A percentile compares a stretch with the other conserved stretches of the same genome.
Evolutionary conservation across 1,140 invertebrate species (phyloP).

Genomic region (Tenebrio molitor): DNA sequence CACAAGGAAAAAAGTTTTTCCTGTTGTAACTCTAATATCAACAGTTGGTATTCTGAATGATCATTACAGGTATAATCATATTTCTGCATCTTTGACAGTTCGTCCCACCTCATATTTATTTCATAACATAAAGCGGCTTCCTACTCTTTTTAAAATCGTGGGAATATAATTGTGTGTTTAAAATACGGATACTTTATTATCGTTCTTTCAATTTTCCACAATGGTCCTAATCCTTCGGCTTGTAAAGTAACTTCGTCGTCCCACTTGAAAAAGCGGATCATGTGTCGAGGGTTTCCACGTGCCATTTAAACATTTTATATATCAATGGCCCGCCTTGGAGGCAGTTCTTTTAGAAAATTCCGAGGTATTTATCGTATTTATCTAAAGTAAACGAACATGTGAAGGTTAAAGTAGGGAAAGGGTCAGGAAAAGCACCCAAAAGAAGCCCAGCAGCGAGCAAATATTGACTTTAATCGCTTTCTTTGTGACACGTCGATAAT

Average conservation of each 20-base stretch:
- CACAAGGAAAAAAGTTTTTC: constrained; percentile 9
- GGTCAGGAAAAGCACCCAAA: constrained; percentile 36
- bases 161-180: constrained; percentile 19
- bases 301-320: constrained; percentile 26
- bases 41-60: not conserved
- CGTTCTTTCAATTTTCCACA: too few species aligned
- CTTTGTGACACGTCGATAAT: constrained; percentile 46
- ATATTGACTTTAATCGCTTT: constrained; percentile 47
- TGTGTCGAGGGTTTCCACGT: not conserved
- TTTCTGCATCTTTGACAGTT: constrained; percentile 4
- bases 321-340: constrained; percentile 16
- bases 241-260: too few species aligned
- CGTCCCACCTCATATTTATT: not conserved
- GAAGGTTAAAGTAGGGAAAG: constrained; percentile 42
- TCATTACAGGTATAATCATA: too few species aligned
- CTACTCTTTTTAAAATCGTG: not conserved
- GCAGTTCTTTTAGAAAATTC: constrained; percentile 23
- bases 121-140: constrained; percentile 6
- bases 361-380: constrained; percentile 41
- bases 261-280: constrained; percentile 4
- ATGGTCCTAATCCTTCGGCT: too few species aligned
- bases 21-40: not conserved
- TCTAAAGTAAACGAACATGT: constrained; percentile 37
- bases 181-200: not conserved
- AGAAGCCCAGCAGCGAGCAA: constrained; percentile 39